phyloP scores from a whole-genome alignment of 2,113 vertebrate species.

The Anolis carolinensis region DNA sequence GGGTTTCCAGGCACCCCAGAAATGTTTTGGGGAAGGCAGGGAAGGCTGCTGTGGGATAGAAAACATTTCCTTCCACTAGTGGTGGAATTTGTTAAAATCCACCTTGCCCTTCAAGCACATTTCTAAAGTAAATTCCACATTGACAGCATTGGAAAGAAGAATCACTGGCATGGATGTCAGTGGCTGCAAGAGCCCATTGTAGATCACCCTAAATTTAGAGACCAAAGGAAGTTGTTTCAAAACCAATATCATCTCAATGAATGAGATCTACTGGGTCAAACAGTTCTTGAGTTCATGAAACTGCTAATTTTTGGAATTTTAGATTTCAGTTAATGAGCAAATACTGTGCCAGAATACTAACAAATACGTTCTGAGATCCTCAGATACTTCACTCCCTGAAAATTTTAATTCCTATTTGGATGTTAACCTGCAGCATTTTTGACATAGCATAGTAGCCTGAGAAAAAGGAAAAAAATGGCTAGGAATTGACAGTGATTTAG shows the following conservation, averaged over 20 bases:
- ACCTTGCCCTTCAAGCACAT: background rate
- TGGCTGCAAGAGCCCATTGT: background rate
- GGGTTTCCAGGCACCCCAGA: too few species aligned
- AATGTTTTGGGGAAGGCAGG: too few species aligned
- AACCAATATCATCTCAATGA: background rate
- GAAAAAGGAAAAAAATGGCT: background rate
- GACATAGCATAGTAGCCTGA: background rate
- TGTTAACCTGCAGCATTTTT: background rate
- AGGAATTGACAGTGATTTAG: too few species aligned
- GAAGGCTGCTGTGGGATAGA: too few species aligned
- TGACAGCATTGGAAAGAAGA: background rate
- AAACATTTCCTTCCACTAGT: too few species aligned
- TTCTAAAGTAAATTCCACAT: background rate
- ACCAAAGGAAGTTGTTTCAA: background rate
- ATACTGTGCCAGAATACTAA: background rate
- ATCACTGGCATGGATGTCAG: background rate
- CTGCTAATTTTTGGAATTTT: background rate
- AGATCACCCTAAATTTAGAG: background rate
- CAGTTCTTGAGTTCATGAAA: background rate
- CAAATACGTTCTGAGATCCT: background rate
- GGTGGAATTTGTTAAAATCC: too few species aligned
- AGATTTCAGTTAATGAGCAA: background rate
- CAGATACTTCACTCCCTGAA: too few species aligned
- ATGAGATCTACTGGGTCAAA: background rate
- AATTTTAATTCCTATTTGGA: background rate